Conservation (phyloP, 2,888 invertebrate species). For the Sympetrum striolatum region DNA sequence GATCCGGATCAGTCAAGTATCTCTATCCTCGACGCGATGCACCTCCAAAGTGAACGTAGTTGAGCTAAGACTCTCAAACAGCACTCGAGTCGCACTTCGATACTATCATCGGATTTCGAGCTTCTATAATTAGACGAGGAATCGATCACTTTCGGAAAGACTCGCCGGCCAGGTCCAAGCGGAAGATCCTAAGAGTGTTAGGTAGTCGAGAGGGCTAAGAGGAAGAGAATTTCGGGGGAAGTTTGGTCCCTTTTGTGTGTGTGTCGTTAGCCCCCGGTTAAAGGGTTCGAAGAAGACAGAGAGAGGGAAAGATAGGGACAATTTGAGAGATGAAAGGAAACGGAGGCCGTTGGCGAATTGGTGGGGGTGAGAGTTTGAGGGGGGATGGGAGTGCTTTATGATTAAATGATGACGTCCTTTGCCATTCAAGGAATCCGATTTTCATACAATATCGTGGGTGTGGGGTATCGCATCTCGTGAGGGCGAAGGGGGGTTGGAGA, state of each 20-base stretch:
- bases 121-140: background rate
- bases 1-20: no score
- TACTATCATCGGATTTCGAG: background rate
- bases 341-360: background rate
- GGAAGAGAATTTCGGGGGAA: background rate
- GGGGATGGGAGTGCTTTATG: slow-evolving; percentile 7
- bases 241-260: background rate
- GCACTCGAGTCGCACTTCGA: background rate
- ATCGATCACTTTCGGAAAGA: background rate
- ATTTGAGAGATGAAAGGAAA: background rate
- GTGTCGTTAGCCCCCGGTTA: background rate
- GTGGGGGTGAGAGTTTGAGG: background rate
- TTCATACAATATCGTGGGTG: slow-evolving; percentile 1
- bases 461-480: background rate
- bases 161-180: background rate
- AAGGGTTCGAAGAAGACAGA: background rate
- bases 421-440: slow-evolving; percentile 16
- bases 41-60: no score
- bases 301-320: background rate
- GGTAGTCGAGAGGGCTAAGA: background rate
- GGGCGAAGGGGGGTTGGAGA: background rate
- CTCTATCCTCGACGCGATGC: no score
- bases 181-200: background rate
- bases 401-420: slow-evolving; percentile 15
- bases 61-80: no score